A percentile compares a stretch with the other conserved stretches of the same genome.
Evolutionary conservation across 2,113 vertebrate species (phyloP).

Genomic region (Ahaetulla prasina): DNA sequence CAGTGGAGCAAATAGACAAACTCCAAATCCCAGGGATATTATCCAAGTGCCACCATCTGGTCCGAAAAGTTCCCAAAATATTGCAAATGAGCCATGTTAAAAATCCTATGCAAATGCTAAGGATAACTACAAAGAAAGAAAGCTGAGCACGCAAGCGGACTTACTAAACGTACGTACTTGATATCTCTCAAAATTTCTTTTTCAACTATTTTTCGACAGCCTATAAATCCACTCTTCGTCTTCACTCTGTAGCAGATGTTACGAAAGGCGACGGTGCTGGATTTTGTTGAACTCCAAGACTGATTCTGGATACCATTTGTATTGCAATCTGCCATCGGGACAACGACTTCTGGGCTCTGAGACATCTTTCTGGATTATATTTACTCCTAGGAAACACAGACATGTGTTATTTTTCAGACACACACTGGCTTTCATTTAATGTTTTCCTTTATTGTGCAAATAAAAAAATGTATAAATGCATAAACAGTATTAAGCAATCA

Average conservation of each 20-base stretch:
- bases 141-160: neutral
- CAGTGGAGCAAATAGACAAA: neutral
- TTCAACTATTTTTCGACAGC: slow-evolving; percentile 29
- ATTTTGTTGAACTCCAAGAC: neutral
- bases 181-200: slow-evolving; percentile 68
- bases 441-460: neutral
- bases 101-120: neutral
- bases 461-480: neutral
- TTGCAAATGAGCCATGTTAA: neutral
- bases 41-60: neutral
- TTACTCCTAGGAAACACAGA: slow-evolving; percentile 5
- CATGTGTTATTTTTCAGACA: neutral
- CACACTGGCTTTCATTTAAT: neutral
- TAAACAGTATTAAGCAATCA: neutral
- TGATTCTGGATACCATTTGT: slow-evolving; percentile 33
- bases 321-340: slow-evolving; percentile 50
- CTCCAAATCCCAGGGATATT: neutral
- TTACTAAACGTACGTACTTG: slow-evolving; percentile 64
- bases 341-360: slow-evolving; percentile 32
- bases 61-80: neutral
- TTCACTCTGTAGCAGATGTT: slow-evolving; percentile 70
- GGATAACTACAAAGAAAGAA: neutral
- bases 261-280: slow-evolving; percentile 63
- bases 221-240: slow-evolving; percentile 57
- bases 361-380: slow-evolving; percentile 9